Base-by-base conservation (phyloP, 2,797 vertebrate genomes). In the Coendou prehensilis region DNA sequence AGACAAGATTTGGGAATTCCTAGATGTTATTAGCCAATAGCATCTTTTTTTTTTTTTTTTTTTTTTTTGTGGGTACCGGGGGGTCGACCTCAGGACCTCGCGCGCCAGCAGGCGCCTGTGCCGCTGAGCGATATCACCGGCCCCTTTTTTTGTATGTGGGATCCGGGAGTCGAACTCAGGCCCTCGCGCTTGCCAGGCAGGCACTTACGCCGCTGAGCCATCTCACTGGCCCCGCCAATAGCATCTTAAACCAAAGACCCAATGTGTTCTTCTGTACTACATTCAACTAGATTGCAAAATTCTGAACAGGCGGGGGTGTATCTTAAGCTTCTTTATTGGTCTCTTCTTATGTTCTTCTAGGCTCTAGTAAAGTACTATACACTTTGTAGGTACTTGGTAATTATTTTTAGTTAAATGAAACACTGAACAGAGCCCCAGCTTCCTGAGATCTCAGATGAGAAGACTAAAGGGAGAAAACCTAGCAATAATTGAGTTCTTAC, bases 391-490 rank as follows among this genome's bases (percentile, higher is more conserved):
- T 20, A 41, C 56, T 56, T 28, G 57, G 28, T 80, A 52, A 15
- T 87, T 87, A 80, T 83, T 71, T 73, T 59, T 81, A 82, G 52
- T 41, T 37, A 75, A 96, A 52, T 71, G 30, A 61, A 91, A 94
- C 37, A 47, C 45, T 30, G 45, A 83, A 64, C n/a, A 26, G 84
- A 41, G 26, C 78, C 23, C 7, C 37, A 76, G 69, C 18, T 96
- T 94, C 54, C 45, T 45, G 20, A 88, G 41, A 61, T 67, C 71
- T 84, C 85, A 78, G 30, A 52, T 45, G 9, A 87, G 78, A 95
- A 82, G 71, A 67, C 63, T 30, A 45, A 22, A 1, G 33, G 54
- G 57, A 7, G 41, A 73, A 67, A 63, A 41, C 5, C 1, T 57
- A 59, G 71, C 15, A 83, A 47, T 41, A 30, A 15, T 17, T 22